Evolutionary conservation across 2,797 vertebrate species (phyloP).

Genomic region (Ataeniobius toweri): DNA sequence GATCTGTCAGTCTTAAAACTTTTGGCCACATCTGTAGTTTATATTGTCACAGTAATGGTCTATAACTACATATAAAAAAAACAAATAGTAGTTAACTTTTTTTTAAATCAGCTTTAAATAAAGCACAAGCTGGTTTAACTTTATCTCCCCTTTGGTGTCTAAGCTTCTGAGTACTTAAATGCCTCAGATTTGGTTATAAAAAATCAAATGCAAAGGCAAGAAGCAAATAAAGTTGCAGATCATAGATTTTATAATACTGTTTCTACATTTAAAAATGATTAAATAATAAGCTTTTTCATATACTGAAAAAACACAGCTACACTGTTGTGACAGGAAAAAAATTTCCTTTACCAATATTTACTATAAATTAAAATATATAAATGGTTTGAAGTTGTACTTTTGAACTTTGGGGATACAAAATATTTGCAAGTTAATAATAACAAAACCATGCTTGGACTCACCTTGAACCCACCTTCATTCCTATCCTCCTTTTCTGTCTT

Average conservation of each 20-base stretch:
- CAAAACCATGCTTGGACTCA: constrained; percentile 15
- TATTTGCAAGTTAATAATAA: constrained; percentile 7
- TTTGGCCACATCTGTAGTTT: background rate
- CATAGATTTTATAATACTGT: background rate
- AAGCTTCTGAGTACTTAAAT: background rate
- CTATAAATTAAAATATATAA: background rate
- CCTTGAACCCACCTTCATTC: constrained; percentile 44
- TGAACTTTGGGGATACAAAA: background rate
- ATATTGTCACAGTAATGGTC: background rate
- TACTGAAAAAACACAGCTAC: background rate
- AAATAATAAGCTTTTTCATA: background rate
- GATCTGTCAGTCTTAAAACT: background rate
- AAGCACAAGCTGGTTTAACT: background rate
- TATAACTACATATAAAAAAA: background rate
- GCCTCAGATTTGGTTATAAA: background rate
- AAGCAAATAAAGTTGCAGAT: background rate
- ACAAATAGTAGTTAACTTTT: background rate
- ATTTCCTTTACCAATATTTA: background rate
- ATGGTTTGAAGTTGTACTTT: background rate
- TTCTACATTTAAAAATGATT: background rate
- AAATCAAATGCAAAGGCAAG: background rate
- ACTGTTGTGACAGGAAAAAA: background rate
- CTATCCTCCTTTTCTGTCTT: constrained; percentile 27
- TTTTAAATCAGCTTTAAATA: background rate
- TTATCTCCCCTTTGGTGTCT: background rate